A percentile compares a stretch with the other conserved stretches of the same genome.
These are phyloP conservation scores for Araneus ventricosus DNA, from an alignment of 1,140 invertebrate genomes.

Conservation along the genomic window DNA sequence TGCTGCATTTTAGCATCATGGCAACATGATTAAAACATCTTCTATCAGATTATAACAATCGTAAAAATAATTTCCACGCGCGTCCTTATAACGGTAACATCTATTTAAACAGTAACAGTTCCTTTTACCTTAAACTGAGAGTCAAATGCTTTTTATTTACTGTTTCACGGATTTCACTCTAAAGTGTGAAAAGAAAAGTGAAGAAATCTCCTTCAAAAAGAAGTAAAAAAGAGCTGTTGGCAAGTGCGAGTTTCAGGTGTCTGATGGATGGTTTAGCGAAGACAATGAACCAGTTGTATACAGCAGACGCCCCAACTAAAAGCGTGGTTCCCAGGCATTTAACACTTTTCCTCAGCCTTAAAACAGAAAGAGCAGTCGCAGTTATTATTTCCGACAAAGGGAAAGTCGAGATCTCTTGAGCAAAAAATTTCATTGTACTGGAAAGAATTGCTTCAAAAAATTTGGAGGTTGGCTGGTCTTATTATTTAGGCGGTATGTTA, in stretches of 20 bases:
- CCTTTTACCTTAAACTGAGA: no score
- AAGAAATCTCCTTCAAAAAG: neutral
- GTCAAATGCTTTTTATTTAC: no score
- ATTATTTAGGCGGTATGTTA: constrained; percentile 23
- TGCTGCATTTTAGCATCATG: no score
- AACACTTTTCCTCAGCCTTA: constrained; percentile 26
- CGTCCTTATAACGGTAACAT: no score
- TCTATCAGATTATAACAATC: no score
- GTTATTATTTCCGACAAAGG: constrained; percentile 30
- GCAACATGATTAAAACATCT: no score
- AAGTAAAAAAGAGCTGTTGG: neutral
- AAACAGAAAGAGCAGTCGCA: neutral
- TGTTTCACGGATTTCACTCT: no score
- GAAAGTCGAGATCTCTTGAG: constrained; percentile 6
- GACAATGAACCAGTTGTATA: constrained; percentile 30
- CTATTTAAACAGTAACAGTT: no score
- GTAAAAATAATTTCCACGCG: no score
- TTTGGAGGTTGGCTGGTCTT: neutral
- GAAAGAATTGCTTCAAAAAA: neutral
- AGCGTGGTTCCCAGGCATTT: neutral
- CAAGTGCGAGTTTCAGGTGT: constrained; percentile 23
- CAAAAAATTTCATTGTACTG: neutral
- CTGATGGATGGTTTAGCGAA: neutral
- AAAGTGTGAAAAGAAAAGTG: neutral
- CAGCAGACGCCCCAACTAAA: neutral